Evolutionary conservation across 2,113 vertebrate genomes (phyloP).

Genomic region (Nycticorax nycticorax): DNA sequence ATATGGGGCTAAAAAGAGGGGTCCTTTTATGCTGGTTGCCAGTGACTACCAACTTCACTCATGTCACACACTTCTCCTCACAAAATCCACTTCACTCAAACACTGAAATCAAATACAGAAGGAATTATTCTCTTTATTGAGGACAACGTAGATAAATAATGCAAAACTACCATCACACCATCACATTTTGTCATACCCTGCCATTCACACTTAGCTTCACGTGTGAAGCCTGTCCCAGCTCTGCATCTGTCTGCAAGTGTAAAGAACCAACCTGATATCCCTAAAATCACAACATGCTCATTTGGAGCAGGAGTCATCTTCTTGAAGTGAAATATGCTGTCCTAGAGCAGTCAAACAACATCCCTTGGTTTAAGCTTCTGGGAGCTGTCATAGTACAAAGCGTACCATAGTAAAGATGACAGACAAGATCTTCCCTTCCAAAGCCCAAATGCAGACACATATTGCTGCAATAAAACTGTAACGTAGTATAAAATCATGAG

Average conservation of each 20-base stretch:
- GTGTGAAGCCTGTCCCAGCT: background rate
- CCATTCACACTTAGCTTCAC: background rate
- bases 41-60: background rate
- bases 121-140: background rate
- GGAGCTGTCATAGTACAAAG: background rate
- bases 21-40: background rate
- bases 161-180: background rate
- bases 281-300: background rate
- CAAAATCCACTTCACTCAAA: background rate
- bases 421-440: background rate
- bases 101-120: background rate
- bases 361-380: background rate
- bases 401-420: background rate
- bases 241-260: background rate
- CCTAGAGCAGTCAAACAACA: background rate
- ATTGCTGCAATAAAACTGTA: background rate
- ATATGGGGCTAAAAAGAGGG: background rate
- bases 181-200: background rate
- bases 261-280: background rate
- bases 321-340: background rate
- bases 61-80: background rate
- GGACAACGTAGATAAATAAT: background rate
- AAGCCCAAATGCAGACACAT: background rate
- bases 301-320: background rate
- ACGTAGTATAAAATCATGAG: background rate